Evolutionary conservation across 2,797 vertebrate genomes (phyloP).

Genomic region (Macropodus opercularis): DNA sequence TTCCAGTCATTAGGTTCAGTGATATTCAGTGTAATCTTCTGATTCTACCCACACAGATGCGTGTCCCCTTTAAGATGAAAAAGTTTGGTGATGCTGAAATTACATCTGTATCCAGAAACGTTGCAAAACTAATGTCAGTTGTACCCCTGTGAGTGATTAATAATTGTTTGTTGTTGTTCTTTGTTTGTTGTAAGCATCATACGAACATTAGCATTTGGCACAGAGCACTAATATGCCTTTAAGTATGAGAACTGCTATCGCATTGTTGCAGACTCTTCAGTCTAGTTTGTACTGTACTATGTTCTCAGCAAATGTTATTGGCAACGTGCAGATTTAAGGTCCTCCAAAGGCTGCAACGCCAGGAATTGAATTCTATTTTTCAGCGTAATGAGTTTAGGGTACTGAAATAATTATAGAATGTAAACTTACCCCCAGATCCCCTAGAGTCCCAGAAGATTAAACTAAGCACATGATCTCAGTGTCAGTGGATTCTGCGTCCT

Average conservation of each 20-base stretch:
- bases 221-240: neutral
- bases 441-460: neutral
- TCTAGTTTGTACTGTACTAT: neutral
- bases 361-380: neutral
- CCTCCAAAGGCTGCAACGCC: neutral
- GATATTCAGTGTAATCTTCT: too few species aligned
- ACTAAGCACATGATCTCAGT: neutral
- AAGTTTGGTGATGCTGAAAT: too few species aligned
- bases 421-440: neutral
- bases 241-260: neutral
- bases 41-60: too few species aligned
- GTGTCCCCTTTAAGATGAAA: too few species aligned
- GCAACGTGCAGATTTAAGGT: neutral
- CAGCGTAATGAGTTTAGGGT: neutral
- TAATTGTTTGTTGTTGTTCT: neutral
- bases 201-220: neutral
- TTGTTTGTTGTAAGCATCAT: too few species aligned
- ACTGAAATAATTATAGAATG: neutral
- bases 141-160: neutral
- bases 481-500: neutral
- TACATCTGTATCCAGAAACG: too few species aligned
- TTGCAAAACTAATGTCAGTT: neutral
- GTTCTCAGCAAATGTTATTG: neutral
- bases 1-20: too few species aligned
- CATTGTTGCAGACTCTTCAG: neutral